Evolutionary conservation across 2,113 vertebrate species (phyloP), one percentile per base, ranked within the genome.

Genomic region (Pomatostomus ruficeps): DNA sequence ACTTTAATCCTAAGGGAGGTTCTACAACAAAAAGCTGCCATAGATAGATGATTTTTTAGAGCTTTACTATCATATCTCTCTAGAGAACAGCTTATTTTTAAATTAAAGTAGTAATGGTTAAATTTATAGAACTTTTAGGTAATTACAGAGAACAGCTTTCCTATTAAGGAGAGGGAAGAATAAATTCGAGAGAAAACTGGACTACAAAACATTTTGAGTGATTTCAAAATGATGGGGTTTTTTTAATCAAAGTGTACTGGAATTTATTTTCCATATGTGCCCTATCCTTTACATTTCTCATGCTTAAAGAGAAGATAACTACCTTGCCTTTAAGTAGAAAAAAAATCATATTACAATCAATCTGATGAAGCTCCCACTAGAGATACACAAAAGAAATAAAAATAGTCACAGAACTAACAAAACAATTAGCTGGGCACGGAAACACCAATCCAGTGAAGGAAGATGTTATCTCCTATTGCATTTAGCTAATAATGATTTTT

Each of bases 51-150:
- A 33, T 35, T 62, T 68, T 96, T 76, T 36, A 82, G 18, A 83
- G 36, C 6, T 74, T 55, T 68, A 79, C 26, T 87, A 78, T 21
- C 10, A 3, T n/a, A 45, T 23, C 12, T 84, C 68, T 59, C 75
- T 59, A 73, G 55, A 83, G 81, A 83, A 36, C 11, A 28, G 20
- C 14, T 51, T 85, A 80, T 94, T 95, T 94, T 93, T 85, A 94
- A 51, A 83, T 76, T 70, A 36, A 81, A 95, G 17, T 31, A 82
- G 36, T 28, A 78, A 91, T 35, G 12, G 16, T 17, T 58, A 65
- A 65, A 63, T 78, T 87, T 38, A 67, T 31, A 72, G 21, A 92
- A 89, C 18, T 42, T 91, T 43, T 46, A 76, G 26, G 17, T 73
- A 76, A 70, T 67, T 88, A 70, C 14, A 86, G 10, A 33, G 55